Evolutionary conservation across 2,797 vertebrate genomes (phyloP), one percentile per base, ranked within the genome.

Genomic region (Lycodopsis pacificus): DNA sequence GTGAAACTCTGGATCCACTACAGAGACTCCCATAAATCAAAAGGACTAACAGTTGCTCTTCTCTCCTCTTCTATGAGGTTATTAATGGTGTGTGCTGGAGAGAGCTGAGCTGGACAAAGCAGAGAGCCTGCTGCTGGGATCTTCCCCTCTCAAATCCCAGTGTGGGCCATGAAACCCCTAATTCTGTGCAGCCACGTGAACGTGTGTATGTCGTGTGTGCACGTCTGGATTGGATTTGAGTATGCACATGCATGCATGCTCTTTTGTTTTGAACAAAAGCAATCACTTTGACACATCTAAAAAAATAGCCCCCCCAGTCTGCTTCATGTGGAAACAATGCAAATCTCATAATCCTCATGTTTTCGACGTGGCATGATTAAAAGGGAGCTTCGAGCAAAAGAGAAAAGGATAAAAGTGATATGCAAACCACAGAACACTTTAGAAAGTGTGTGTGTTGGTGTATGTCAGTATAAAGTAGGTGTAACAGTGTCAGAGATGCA

Each of bases 51-150:
- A 86, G 87, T 91, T 87, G 89, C 80, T 89, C 84, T 38, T 68
- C 61, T 82, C 76, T 49, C 69, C 83, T 87, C 56, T 62, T 85
- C 65, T 83, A 27, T 77, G 71, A 81, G 80, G 83, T 94, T 94
- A 94, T 94, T 94, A 93, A 94, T 94, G 88, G 93, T 91, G 88
- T 72, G 77, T 85, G 84, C 74, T 72, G 77, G 27, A 88, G 90
- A 88, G 76, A 84, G 91, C 88, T 87, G 89, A 90, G 82, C 82
- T 71, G 86, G 88, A 89, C 88, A 86, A 88, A 90, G 90, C 86
- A 59, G 32, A 86, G 82, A 83, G 83, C 65, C 83, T 83, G 65
- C 75, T 88, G 73, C 86, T 84, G 80, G 85, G 82, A 83, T 81
- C 88, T 76, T 76, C 81, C 64, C 79, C 71, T 59, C 44, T 87